Evolutionary conservation across 2,888 invertebrate genomes (phyloP), one percentile per base, ranked within the genome.

Genomic region (Microchrysa polita): DNA sequence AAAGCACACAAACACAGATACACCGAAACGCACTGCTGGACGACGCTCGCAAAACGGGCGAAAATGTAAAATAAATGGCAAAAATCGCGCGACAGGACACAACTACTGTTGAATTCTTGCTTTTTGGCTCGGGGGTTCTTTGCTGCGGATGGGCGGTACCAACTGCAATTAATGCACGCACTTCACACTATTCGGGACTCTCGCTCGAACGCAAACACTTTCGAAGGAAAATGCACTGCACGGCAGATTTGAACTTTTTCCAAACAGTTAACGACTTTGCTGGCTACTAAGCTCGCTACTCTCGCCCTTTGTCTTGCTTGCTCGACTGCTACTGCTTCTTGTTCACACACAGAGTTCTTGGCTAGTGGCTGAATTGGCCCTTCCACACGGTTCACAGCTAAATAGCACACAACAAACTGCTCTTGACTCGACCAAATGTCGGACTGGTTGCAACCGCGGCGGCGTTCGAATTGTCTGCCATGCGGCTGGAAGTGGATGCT

Each of bases 101-200:
- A 23, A 1, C 16, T 61, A n/a, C 61, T 61, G 61, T 61, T 61
- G 61, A 61, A n/a, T 61, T n/a, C 27, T 14, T 20, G 67, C 67
- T 23, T n/a, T 34, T 34, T 34, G 65, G 42, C 23, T 20, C 61
- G 40, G 48, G 20, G 23, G 48, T 48, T 48, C 48, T 2, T n/a
- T 16, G 61, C 22, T 59, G 22, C 55, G 61, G 27, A 61, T 48
- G 65, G 65, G 65, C 65, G 65, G 65, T 65, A 48, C 65, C 65
- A 65, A 48, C 44, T 65, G 48, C 48, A 23, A 48, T 65, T n/a
- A n/a, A n/a, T 65, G 65, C 67, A 67, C 67, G 23, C 67, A 67
- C 67, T 67, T 48, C 52, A 52, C 23, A 53, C 48, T 23, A 20
- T 22, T 12, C 34, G 42, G 61, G 61, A 61, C 40, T 61, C 40